These are phyloP conservation scores for Archegozetes longisetosus DNA, from an alignment of 1,140 invertebrate genomes.

Conservation along the genomic window DNA sequence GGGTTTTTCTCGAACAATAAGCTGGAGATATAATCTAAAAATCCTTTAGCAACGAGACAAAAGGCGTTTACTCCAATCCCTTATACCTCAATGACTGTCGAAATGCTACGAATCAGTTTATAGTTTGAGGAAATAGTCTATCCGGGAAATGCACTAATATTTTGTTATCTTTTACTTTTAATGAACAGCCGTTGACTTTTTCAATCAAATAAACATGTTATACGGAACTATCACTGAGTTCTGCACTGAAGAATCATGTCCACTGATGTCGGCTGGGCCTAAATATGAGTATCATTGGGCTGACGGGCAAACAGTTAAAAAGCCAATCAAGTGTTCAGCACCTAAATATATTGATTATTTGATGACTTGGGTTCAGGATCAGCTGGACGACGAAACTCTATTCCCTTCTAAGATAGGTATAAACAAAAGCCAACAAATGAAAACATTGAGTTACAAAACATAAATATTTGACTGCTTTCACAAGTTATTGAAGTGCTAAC, in stretches of 20 bases:
- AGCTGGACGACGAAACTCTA: constrained; percentile 91
- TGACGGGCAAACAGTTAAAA: constrained; percentile 93
- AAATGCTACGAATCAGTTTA: too few species aligned
- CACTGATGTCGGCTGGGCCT: constrained; percentile 85
- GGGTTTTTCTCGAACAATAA: too few species aligned
- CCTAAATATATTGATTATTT: constrained; percentile 99
- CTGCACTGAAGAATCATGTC: constrained; percentile 93
- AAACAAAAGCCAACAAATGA: neutral
- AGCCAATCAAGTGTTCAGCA: constrained; percentile 97
- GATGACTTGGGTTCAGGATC: constrained; percentile 99
- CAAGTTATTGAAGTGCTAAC: neutral
- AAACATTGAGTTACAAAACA: too few species aligned
- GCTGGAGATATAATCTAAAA: too few species aligned
- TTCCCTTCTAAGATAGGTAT: constrained; percentile 99
- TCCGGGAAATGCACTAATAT: neutral
- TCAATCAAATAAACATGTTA: constrained; percentile 99
- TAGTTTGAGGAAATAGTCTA: neutral
- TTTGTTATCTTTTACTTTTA: neutral
- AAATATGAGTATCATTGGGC: constrained; percentile 99
- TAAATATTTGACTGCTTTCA: too few species aligned
- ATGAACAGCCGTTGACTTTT: constrained; percentile 72
- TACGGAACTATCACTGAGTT: constrained; percentile 99
- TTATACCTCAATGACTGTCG: too few species aligned
- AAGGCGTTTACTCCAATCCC: too few species aligned
- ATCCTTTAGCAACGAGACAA: too few species aligned